Conservation (phyloP, 2,113 vertebrate genomes). For the Dissostichus mawsoni region DNA sequence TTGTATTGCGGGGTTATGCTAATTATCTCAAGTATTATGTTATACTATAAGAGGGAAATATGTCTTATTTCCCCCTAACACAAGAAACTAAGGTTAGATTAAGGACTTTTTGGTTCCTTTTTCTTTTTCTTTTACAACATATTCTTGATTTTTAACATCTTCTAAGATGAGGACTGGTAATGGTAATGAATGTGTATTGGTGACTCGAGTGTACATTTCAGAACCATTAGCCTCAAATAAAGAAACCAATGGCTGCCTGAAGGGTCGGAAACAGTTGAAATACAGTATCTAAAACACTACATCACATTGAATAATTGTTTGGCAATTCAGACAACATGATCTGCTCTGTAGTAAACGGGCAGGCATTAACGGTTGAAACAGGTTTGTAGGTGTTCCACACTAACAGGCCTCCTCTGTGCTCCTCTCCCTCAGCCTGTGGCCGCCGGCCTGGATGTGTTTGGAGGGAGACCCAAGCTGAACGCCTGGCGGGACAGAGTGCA, state of each 20-base stretch:
- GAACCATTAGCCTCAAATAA: background rate
- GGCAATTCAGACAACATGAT: too few species aligned
- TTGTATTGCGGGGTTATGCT: too few species aligned
- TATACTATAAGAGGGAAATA: too few species aligned
- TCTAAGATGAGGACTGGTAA: too few species aligned
- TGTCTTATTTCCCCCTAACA: too few species aligned
- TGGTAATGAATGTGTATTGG: too few species aligned
- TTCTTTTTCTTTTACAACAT: too few species aligned
- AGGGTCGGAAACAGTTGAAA: background rate
- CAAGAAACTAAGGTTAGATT: too few species aligned
- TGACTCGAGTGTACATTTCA: background rate
- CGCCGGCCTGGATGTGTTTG: conserved; percentile 81
- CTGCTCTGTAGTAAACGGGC: background rate
- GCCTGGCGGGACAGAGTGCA: conserved; percentile 79
- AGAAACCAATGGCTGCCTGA: background rate
- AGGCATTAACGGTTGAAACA: background rate
- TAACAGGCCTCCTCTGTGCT: background rate
- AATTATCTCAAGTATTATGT: too few species aligned
- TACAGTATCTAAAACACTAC: background rate
- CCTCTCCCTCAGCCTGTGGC: conserved; percentile 77
- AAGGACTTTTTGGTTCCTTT: too few species aligned
- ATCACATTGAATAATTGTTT: background rate
- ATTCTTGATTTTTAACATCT: too few species aligned
- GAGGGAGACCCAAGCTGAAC: conserved; percentile 76
- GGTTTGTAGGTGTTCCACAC: background rate